Conservation (phyloP, 2,888 invertebrate genomes). For the Drosophila aldrichi region DNA sequence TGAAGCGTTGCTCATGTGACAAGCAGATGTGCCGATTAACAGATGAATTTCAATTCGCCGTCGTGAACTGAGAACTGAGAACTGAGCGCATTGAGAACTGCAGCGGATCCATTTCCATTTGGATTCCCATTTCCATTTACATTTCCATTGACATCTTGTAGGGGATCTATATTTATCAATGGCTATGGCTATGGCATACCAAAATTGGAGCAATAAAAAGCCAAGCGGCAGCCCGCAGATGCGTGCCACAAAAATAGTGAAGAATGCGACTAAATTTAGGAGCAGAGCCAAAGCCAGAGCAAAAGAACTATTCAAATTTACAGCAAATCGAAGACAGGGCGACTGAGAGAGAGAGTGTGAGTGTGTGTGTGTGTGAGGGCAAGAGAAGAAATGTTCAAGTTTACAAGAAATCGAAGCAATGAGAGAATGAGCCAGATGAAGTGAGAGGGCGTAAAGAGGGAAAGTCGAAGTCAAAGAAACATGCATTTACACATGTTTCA, state of each 20-base stretch:
- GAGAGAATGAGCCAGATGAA: not conserved
- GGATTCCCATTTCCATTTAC: slow-evolving; percentile 1
- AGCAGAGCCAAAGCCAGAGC: slow-evolving; percentile 39
- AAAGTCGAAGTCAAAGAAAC: slow-evolving; percentile 19
- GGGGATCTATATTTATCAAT: slow-evolving; percentile 76
- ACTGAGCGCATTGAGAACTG: slow-evolving; percentile 3
- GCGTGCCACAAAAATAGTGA: slow-evolving; percentile 62
- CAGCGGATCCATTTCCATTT: slow-evolving; percentile 30
- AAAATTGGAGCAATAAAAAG: slow-evolving; percentile 78
- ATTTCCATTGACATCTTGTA: slow-evolving; percentile 52
- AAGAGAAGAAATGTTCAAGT: slow-evolving; percentile 12
- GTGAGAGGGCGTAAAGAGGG: slow-evolving; percentile 2
- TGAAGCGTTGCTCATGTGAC: slow-evolving; percentile 67
- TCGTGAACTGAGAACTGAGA: slow-evolving; percentile 18
- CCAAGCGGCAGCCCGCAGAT: slow-evolving; percentile 65
- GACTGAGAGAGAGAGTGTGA: not conserved
- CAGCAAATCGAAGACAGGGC: slow-evolving; percentile 4
- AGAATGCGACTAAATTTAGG: slow-evolving; percentile 78
- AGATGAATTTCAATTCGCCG: slow-evolving; percentile 74
- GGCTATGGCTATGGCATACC: slow-evolving; percentile 61
- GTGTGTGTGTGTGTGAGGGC: not conserved
- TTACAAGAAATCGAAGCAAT: slow-evolving; percentile 25
- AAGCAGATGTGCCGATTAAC: slow-evolving; percentile 80
- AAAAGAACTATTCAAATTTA: slow-evolving; percentile 52
- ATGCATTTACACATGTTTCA: slow-evolving; percentile 72